Conservation (phyloP, 2,888 invertebrate genomes). For the Entomobrya multifasciata region DNA sequence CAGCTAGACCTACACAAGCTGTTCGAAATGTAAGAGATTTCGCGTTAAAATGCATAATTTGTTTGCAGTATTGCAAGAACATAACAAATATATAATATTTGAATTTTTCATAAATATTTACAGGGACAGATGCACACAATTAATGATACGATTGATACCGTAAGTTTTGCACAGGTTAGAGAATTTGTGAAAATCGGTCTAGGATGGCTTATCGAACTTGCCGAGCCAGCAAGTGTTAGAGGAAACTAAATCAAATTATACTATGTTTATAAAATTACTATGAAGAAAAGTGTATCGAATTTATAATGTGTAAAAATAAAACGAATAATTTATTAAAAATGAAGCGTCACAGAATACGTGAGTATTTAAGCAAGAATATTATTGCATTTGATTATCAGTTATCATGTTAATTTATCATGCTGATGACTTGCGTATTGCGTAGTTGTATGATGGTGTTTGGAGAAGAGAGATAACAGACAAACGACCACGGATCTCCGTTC, state of each 20-base stretch:
- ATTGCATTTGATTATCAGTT: no score
- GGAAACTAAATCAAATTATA: not conserved
- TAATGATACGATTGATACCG: constrained; percentile 46
- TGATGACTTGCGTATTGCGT: no score
- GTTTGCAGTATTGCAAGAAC: not conserved
- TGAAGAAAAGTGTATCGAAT: no score
- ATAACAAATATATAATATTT: not conserved
- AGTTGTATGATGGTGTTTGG: no score
- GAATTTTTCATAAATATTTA: not conserved
- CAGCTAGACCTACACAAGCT: constrained; percentile 44
- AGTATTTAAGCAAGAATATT: no score
- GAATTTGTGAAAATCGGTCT: constrained; percentile 62
- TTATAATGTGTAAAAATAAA: no score
- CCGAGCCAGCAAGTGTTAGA: constrained; percentile 19
- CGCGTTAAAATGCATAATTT: not conserved
- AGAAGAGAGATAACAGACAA: no score
- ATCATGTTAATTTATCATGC: no score
- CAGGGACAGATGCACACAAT: constrained; percentile 58
- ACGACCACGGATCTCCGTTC: not conserved
- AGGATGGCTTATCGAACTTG: constrained; percentile 50
- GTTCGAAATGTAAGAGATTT: constrained; percentile 32
- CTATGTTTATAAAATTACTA: no score
- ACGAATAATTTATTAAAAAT: no score
- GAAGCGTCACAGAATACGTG: no score
- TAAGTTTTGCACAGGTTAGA: constrained; percentile 39